These are phyloP conservation scores for Drosophila pachea DNA, from an alignment of 1,140 invertebrate species.

Conservation along the genomic window DNA sequence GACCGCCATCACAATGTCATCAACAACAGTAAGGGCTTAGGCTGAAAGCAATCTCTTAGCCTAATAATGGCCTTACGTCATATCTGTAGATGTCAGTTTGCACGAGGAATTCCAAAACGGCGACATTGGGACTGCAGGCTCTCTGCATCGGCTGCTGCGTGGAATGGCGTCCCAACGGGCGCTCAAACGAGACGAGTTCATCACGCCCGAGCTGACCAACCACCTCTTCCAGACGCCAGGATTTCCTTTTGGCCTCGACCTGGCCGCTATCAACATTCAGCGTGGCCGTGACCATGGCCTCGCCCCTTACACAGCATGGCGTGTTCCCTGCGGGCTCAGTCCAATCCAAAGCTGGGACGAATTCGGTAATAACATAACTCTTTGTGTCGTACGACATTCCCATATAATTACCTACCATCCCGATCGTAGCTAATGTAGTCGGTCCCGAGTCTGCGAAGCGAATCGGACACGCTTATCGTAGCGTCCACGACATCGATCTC, in stretches of 20 bases:
- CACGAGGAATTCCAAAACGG: constrained; percentile 84
- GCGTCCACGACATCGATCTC: constrained; percentile 93
- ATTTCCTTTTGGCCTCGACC: constrained; percentile 89
- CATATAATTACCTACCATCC: neutral
- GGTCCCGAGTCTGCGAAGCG: constrained; percentile 83
- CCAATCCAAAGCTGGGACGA: constrained; percentile 87
- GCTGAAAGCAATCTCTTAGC: neutral
- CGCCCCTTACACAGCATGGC: constrained; percentile 89
- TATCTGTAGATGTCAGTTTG: constrained; percentile 85
- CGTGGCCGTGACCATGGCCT: constrained; percentile 94
- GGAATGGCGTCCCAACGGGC: constrained; percentile 88
- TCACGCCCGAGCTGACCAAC: constrained; percentile 90
- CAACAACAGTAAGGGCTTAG: constrained; percentile 82
- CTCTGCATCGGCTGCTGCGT: constrained; percentile 87
- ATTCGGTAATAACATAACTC: constrained; percentile 77
- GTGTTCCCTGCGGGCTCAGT: constrained; percentile 88
- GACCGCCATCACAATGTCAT: constrained; percentile 83
- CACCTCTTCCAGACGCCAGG: constrained; percentile 89
- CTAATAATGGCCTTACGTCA: neutral
- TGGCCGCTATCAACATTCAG: constrained; percentile 94
- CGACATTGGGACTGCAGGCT: constrained; percentile 85
- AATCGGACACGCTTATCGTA: constrained; percentile 84
- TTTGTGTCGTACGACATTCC: neutral
- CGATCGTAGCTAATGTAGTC: constrained; percentile 82
- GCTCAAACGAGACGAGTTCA: constrained; percentile 90